Conservation (phyloP, 1,140 invertebrate genomes). For the Pogonus chalceus region DNA sequence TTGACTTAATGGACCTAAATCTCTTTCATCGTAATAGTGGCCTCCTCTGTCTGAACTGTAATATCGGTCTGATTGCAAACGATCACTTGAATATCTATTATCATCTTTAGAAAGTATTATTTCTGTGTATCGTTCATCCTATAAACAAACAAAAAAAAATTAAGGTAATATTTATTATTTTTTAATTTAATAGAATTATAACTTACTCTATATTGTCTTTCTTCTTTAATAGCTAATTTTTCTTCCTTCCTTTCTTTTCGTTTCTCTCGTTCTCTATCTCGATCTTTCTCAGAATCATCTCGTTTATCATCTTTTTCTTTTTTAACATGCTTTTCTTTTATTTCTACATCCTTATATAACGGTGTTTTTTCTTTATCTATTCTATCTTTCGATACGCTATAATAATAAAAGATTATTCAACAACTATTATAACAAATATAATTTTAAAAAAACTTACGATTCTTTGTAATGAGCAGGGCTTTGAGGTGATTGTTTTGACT, state of each 20-base stretch:
- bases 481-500: not conserved
- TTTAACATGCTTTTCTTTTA: slow-evolving; percentile 39
- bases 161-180: slow-evolving; percentile 11
- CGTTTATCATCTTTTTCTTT: slow-evolving; percentile 40
- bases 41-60: slow-evolving; percentile 26
- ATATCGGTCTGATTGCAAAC: slow-evolving; percentile 26
- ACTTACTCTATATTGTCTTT: slow-evolving; percentile 39
- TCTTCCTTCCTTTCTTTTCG: slow-evolving; percentile 29
- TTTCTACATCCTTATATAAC: slow-evolving; percentile 33
- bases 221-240: slow-evolving; percentile 35
- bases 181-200: not conserved
- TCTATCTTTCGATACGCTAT: slow-evolving; percentile 8
- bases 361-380: slow-evolving; percentile 33
- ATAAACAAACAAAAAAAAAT: slow-evolving; percentile 19
- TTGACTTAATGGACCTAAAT: slow-evolving; percentile 21
- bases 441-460: not conserved
- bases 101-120: slow-evolving; percentile 33
- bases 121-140: slow-evolving; percentile 40
- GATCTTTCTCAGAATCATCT: slow-evolving; percentile 32
- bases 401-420: slow-evolving; percentile 11
- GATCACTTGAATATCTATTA: slow-evolving; percentile 23
- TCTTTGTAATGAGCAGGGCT: not conserved
- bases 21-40: slow-evolving; percentile 36
- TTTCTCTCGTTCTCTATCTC: slow-evolving; percentile 32
- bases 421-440: not conserved